A percentile compares a stretch with the other conserved stretches of the same genome.
phyloP scores from a whole-genome alignment of 2,888 invertebrate genomes.

The Rotaria sp. region DNA sequence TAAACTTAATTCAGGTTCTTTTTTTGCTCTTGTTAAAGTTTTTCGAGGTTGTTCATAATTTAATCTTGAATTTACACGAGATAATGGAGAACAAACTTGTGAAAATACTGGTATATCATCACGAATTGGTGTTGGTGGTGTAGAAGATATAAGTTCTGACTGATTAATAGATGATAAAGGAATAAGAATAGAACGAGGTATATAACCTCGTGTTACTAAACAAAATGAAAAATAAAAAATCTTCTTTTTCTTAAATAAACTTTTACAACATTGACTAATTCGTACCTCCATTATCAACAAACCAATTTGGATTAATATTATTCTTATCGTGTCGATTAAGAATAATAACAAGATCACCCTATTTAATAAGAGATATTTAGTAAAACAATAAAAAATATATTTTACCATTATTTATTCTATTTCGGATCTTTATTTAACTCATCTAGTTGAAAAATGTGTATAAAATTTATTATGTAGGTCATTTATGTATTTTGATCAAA shows the following conservation, averaged over 20 bases:
- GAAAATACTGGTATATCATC: background rate
- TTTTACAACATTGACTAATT: background rate
- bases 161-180: background rate
- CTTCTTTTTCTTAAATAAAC: background rate
- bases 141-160: background rate
- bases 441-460: too few relatives aligned
- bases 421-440: too few relatives aligned
- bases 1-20: background rate
- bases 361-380: background rate
- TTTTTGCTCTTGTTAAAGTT: background rate
- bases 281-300: constrained; percentile 34
- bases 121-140: background rate
- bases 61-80: background rate
- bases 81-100: background rate
- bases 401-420: too few relatives aligned
- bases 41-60: background rate
- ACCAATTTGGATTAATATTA: background rate
- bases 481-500: too few relatives aligned
- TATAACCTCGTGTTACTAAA: background rate
- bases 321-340: background rate
- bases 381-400: too few relatives aligned
- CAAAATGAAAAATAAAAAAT: background rate
- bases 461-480: too few relatives aligned
- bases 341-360: background rate
- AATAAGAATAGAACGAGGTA: background rate